phyloP scores from a whole-genome alignment of 2,888 invertebrate species.

The Ecdyonurus torrentis region DNA sequence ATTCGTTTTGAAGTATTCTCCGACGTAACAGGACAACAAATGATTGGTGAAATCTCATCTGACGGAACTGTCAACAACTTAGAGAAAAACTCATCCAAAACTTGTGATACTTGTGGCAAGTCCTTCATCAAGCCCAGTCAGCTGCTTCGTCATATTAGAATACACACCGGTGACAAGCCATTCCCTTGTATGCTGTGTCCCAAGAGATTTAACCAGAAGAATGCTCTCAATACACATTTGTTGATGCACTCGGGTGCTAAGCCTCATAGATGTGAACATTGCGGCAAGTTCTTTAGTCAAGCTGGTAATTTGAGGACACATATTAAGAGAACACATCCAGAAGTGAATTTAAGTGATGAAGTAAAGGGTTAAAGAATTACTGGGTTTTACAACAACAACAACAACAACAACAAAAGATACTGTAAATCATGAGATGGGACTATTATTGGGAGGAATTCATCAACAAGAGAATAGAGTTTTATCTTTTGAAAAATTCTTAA shows the following conservation, averaged over 20 bases:
- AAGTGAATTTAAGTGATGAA: background rate
- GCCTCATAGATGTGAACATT: slow-evolving; percentile 42
- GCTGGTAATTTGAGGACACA: background rate
- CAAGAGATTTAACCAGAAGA: slow-evolving; percentile 46
- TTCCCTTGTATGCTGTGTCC: slow-evolving; percentile 37
- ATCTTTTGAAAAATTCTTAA: too few relatives aligned
- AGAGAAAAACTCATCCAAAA: background rate
- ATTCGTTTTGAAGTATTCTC: slow-evolving; percentile 1
- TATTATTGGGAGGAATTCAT: too few relatives aligned
- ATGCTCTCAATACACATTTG: slow-evolving; percentile 43
- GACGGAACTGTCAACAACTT: background rate
- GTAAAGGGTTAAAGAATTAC: too few relatives aligned
- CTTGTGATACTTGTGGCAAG: slow-evolving; percentile 31
- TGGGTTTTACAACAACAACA: too few relatives aligned
- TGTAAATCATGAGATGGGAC: too few relatives aligned
- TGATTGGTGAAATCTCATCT: background rate
- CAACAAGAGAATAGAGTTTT: too few relatives aligned
- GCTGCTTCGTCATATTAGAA: slow-evolving; percentile 41
- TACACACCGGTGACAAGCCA: slow-evolving; percentile 48
- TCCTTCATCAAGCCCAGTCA: slow-evolving; percentile 44
- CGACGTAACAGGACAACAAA: background rate
- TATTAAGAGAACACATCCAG: background rate
- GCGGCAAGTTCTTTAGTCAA: slow-evolving; percentile 19
- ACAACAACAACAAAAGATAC: too few relatives aligned
- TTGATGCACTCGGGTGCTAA: slow-evolving; percentile 40